Evolutionary conservation across 2,113 vertebrate species (phyloP), one percentile per base, ranked within the genome.

Genomic region (Aix galericulata): DNA sequence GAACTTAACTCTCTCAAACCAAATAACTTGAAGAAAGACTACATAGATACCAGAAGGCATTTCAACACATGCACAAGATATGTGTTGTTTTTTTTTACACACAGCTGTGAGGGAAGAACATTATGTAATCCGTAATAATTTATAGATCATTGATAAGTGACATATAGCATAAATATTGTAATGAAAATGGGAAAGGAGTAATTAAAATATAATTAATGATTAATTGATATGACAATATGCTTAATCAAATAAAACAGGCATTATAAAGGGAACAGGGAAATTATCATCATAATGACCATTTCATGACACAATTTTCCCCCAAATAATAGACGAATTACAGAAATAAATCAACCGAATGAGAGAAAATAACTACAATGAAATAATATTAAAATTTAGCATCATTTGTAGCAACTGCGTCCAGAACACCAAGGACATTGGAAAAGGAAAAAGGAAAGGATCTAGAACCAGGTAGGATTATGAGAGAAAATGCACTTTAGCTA

Each of bases 131-230:
- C 62, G 67, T 31, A 82, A 44, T 76, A 76, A 88, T 86, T 46
- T 74, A 88, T 52, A 90, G 52, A 90, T 71, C 64, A 74, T 36
- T 86, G 74, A 56, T 87, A 95, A 91, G 53, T 64, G 38, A 79
- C 34, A 79, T 34, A 38, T 64, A 91, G 64, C 0, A 3, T 17
- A 82, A 60, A 12, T 48, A 55, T 64, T 80, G 27, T 77, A 82
- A 83, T 40, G 77, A 50, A 87, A 31, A 71, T 66, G 50, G 88
- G 67, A 91, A 91, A 94, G 36, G 72, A 86, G 31, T 75, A 75
- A 93, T 73, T 80, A 66, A 86, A 90, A 71, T 81, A 63, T 74
- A 63, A 90, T 66, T 86, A 50, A 63, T 18, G 53, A 77, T 75
- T 76, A 34, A 88, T 86, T 88, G 66, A 67, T 74, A 83, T 78